phyloP scores from a whole-genome alignment of 2,797 vertebrate species.

The Mallotus villosus region DNA sequence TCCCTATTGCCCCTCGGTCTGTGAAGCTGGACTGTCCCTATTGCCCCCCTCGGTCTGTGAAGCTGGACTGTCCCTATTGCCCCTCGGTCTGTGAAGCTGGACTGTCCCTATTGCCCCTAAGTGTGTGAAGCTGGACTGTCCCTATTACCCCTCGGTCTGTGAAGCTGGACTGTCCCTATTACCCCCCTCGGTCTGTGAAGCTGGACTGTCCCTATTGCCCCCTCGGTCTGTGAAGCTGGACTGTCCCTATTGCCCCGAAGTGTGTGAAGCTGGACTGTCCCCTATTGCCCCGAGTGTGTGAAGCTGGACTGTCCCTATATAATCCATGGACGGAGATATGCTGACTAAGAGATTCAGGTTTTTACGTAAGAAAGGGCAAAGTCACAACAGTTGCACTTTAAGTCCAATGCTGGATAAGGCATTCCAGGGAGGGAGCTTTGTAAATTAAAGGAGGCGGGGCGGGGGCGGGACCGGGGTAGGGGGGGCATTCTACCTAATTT shows the following conservation, averaged over 20 bases:
- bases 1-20: too few relatives aligned
- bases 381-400: slow-evolving; percentile 45
- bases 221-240: not conserved
- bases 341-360: slow-evolving; percentile 27
- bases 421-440: slow-evolving; percentile 52
- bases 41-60: slow-evolving; percentile 7
- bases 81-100: too few relatives aligned
- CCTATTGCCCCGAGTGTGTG: not conserved
- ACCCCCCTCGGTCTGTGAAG: slow-evolving; percentile 10
- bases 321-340: slow-evolving; percentile 35
- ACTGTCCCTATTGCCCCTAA: slow-evolving; percentile 11
- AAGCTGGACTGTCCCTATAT: not conserved
- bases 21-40: too few relatives aligned
- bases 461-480: not conserved
- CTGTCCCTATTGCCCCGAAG: slow-evolving; percentile 1
- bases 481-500: slow-evolving; percentile 15
- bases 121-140: slow-evolving; percentile 10
- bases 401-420: slow-evolving; percentile 66
- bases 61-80: slow-evolving; percentile 11
- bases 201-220: slow-evolving; percentile 8
- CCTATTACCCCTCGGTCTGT: too few relatives aligned
- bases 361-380: slow-evolving; percentile 45
- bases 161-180: too few relatives aligned
- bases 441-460: slow-evolving; percentile 24
- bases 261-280: not conserved